Conservation (phyloP, 2,797 vertebrate genomes). For the Falco cherrug region DNA sequence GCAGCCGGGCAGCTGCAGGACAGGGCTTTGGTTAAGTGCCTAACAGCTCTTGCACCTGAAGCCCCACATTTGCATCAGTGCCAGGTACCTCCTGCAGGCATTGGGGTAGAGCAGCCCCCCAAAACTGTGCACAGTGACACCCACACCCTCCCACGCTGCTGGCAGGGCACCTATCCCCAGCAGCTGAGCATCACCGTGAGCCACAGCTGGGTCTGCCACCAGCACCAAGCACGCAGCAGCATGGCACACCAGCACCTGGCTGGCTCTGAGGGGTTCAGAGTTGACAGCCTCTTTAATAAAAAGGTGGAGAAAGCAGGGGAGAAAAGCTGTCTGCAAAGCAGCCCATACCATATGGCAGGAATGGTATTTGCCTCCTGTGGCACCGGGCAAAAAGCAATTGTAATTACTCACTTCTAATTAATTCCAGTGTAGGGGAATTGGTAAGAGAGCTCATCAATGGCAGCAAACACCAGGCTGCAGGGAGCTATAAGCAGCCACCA, state of each 20-base stretch:
- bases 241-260: accelerated
- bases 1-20: neutral
- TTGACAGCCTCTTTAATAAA: neutral
- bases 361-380: neutral
- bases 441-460: neutral
- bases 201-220: accelerated
- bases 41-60: neutral
- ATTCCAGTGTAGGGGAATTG: neutral
- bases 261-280: too few relatives aligned
- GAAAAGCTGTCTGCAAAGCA: neutral
- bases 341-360: neutral
- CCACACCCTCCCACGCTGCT: accelerated
- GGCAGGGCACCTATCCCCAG: neutral
- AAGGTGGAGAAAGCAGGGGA: neutral
- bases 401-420: constrained; percentile 17
- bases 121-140: neutral
- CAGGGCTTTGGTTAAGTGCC: accelerated
- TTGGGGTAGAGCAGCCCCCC: neutral
- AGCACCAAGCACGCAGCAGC: accelerated
- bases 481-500: neutral
- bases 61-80: too few relatives aligned
- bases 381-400: neutral
- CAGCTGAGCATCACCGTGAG: accelerated
- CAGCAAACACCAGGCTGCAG: accelerated
- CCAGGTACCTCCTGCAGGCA: too few relatives aligned